phyloP scores from a whole-genome alignment of 2,888 invertebrate species.

The Nephrotoma guestfalica region DNA sequence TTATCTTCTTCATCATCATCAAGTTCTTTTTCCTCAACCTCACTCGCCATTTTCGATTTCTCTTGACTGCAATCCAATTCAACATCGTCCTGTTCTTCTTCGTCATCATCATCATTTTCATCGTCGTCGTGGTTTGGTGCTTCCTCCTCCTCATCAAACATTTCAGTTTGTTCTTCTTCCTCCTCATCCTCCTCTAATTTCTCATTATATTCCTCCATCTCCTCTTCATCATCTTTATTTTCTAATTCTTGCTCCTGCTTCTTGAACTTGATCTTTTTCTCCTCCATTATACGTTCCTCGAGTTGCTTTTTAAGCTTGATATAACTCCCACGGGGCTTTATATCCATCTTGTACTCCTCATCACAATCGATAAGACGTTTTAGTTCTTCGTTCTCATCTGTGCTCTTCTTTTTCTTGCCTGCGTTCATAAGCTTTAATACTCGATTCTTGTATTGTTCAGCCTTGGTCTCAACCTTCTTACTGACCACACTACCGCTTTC shows the following conservation, averaged over 20 bases:
- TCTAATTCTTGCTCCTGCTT: slow-evolving; percentile 19
- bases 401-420: slow-evolving; percentile 25
- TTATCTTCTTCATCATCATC: not conserved
- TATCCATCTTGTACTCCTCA: not conserved
- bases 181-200: slow-evolving; percentile 14
- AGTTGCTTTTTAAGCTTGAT: not conserved
- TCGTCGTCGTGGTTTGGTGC: slow-evolving; percentile 38
- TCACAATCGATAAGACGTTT: not conserved
- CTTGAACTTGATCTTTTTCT: slow-evolving; percentile 34
- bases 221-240: slow-evolving; percentile 23
- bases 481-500: slow-evolving; percentile 33
- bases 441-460: slow-evolving; percentile 53
- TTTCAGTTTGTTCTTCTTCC: slow-evolving; percentile 29
- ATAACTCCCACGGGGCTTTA: not conserved
- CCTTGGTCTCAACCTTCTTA: slow-evolving; percentile 36
- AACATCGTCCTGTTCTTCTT: slow-evolving; percentile 36
- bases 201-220: slow-evolving; percentile 10
- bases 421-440: slow-evolving; percentile 52
- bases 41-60: slow-evolving; percentile 15
- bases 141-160: slow-evolving; percentile 25
- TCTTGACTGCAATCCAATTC: slow-evolving; percentile 12
- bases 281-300: slow-evolving; percentile 1
- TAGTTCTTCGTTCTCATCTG: not conserved
- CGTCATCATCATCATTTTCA: slow-evolving; percentile 14
- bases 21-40: slow-evolving; percentile 9